Evolutionary conservation across 2,113 vertebrate species (phyloP), one percentile per base, ranked within the genome.

Genomic region (Stegostoma tigrinum): DNA sequence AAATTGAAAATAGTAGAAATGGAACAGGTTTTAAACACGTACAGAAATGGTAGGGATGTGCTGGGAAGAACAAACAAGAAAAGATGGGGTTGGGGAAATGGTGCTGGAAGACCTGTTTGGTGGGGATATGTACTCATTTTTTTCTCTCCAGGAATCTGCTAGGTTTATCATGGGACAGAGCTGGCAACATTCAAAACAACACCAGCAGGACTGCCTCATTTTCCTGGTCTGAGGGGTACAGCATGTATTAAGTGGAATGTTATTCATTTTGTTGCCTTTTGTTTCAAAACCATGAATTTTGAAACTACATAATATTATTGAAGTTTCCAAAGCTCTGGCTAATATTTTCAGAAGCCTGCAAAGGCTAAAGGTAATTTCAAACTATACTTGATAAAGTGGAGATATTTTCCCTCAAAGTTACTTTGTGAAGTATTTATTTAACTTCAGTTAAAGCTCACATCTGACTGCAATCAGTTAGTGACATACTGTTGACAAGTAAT

Each of bases 401-500:
- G 61, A 93, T 38, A 38, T 93, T 64, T 66, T 38, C 5, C 89
- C 8, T 30, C 94, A 95, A 95, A 52, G 67, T 95, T 72, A 45
- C 67, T 95, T 95, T 95, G 94, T 70, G 67, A 95, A 95, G 94
- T 95, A 95, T 52, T 95, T 72, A 72, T 68, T 52, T 75, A 68
- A 95, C 68, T 42, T 52, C 67, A 52, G 67, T 72, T 72, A 52
- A 95, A 52, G 19, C 94, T 95, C 67, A 95, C 94, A 95, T 95
- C 94, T 95, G 94, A 95, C 67, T 95, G 68, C 68, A 95, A 95
- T 95, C 94, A 95, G 67, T 95, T 72, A 52, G 45, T 67, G 52
- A 68, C 68, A 70, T 72, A 95, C 94, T 95, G 94, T 68, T 95
- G 94, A 95, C 94, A 95, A 95, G 68, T 70, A 95, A 95, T 95